Evolutionary conservation across 2,888 invertebrate species (phyloP).

Genomic region (Drosophila fulvimacula): DNA sequence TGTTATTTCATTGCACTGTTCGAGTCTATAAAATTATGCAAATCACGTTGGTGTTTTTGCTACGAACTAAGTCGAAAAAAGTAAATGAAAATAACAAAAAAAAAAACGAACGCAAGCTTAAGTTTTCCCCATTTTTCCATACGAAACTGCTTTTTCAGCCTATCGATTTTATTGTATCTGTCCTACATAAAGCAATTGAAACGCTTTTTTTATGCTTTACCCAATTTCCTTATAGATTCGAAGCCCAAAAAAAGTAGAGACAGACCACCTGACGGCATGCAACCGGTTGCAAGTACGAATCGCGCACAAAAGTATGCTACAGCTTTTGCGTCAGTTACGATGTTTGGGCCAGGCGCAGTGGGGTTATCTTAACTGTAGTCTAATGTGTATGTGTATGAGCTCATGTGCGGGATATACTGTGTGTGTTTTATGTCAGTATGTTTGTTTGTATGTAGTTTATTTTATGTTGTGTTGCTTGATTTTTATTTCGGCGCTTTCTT

Average conservation of each 20-base stretch:
- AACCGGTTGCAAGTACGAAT: slow-evolving; percentile 64
- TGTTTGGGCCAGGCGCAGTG: no score
- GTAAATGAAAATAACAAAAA: slow-evolving; percentile 5
- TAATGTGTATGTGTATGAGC: slow-evolving; percentile 21
- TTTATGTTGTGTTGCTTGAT: slow-evolving; percentile 61
- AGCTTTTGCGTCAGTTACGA: slow-evolving; percentile 25
- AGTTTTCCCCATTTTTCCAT: slow-evolving; percentile 19
- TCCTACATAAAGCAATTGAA: slow-evolving; percentile 50
- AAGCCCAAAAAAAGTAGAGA: slow-evolving; percentile 21
- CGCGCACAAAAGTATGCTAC: slow-evolving; percentile 38
- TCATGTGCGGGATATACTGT: neutral
- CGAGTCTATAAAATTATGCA: slow-evolving; percentile 70
- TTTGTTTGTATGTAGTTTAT: slow-evolving; percentile 34
- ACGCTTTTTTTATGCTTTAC: slow-evolving; percentile 33
- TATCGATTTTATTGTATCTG: slow-evolving; percentile 63
- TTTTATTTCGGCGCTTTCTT: slow-evolving; percentile 72
- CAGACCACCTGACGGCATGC: slow-evolving; percentile 54
- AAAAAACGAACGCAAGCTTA: slow-evolving; percentile 16
- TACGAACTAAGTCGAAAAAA: slow-evolving; percentile 14
- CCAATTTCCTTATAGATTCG: slow-evolving; percentile 25
- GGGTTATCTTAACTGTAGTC: slow-evolving; percentile 28
- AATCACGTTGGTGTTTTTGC: slow-evolving; percentile 64
- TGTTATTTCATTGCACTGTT: slow-evolving; percentile 21
- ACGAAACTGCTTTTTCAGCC: slow-evolving; percentile 33
- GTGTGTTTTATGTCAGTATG: neutral